Evolutionary conservation across 2,113 vertebrate genomes (phyloP), one percentile per base, ranked within the genome.

Genomic region (Neotragus moschatus): DNA sequence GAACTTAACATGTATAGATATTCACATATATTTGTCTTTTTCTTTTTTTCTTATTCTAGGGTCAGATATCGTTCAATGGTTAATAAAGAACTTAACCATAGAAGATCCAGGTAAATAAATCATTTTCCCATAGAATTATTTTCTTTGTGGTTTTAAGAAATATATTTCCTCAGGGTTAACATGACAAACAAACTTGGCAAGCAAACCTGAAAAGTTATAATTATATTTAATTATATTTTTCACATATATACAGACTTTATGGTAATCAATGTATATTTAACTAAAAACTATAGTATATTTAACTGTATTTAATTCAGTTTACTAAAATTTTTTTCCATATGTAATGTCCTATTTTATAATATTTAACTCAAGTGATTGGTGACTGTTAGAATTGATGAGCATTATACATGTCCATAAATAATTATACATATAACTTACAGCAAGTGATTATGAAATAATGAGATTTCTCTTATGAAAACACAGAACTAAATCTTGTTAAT

Each of bases 11-110:
- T 77, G 1, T 73, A 7, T 63, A 79, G 92, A 88, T 87, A 70
- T 93, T 98, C n/a, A 98, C 97, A 53, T 73, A 13, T 97, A 49
- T 98, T 97, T 97, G 93, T 97, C 43, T 97, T 98, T 98, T 81
- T 96, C 81, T 94, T 92, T 91, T 95, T 94, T 96, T 91, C 66
- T 96, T 93, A 90, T 99, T 98, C 90, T 98, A 99, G 99, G 99
- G 98, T 99, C 99, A 97, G 99, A 99, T 92, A 99, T 99, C 98
- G 99, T 99, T 98, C 99, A 99, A 47, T 99, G 99, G 99, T 99
- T 99, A 99, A 99, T 99, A 95, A 99, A 99, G 99, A 99, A 99
- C 97, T 99, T 99, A 98, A 99, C 99, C 80, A 99, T 99, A 98
- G 99, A 99, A 98, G 99, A 99, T 96, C 99, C 99, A 99, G 99